phyloP scores from a whole-genome alignment of 1,140 invertebrate genomes.

The Hyles vespertilio region DNA sequence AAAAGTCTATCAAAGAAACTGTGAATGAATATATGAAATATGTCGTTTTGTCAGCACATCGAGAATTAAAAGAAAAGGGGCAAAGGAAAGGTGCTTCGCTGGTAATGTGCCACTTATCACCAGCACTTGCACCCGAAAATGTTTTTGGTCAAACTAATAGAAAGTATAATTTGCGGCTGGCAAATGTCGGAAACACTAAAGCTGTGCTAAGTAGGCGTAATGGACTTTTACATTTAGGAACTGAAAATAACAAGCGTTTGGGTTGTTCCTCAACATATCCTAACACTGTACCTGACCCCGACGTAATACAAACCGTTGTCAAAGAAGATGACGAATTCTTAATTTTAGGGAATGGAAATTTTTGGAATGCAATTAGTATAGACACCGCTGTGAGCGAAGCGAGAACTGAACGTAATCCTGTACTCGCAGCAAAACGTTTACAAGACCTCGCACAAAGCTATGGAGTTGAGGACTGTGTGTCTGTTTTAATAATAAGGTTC shows the following conservation, averaged over 20 bases:
- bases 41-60: conserved; percentile 85
- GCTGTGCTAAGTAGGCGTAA: conserved; percentile 82
- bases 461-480: conserved; percentile 87
- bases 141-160: conserved; percentile 62
- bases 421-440: conserved; percentile 86
- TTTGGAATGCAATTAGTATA: conserved; percentile 86
- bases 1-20: conserved; percentile 87
- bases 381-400: conserved; percentile 86
- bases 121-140: conserved; percentile 71
- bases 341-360: conserved; percentile 85
- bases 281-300: conserved; percentile 83
- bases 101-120: conserved; percentile 83
- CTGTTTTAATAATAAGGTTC: conserved; percentile 85
- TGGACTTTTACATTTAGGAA: conserved; percentile 77
- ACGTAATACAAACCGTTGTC: conserved; percentile 82
- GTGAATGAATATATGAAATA: conserved; percentile 89
- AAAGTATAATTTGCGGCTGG: conserved; percentile 81
- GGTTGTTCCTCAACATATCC: conserved; percentile 81
- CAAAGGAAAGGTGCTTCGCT: conserved; percentile 83
- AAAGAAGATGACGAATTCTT: conserved; percentile 89
- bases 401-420: conserved; percentile 83
- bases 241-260: conserved; percentile 77
- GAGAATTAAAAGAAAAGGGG: conserved; percentile 83
- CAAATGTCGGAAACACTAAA: conserved; percentile 83
- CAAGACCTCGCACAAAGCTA: conserved; percentile 90